These are phyloP conservation scores for Orthosia gothica DNA, from an alignment of 2,888 invertebrate species.

Conservation along the genomic window DNA sequence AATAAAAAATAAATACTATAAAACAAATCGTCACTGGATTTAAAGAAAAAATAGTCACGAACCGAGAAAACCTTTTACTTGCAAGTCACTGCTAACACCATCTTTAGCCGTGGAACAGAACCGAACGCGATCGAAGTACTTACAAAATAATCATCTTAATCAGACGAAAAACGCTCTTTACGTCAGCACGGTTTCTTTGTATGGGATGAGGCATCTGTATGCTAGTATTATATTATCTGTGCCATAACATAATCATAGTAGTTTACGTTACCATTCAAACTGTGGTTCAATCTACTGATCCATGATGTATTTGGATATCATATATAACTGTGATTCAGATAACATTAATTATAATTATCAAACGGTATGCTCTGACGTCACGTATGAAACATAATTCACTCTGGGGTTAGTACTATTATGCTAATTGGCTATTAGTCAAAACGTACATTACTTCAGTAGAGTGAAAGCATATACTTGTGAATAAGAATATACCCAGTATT, in stretches of 20 bases:
- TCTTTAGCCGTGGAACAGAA: too few species aligned
- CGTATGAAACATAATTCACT: constrained; percentile 48
- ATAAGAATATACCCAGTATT: background rate
- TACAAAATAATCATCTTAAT: too few species aligned
- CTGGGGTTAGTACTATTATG: constrained; percentile 49
- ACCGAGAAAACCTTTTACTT: too few species aligned
- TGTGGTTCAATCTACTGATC: constrained; percentile 20
- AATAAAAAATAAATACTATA: too few species aligned
- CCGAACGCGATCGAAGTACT: too few species aligned
- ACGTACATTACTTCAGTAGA: constrained; percentile 43
- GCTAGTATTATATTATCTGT: too few species aligned
- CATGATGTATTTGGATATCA: constrained; percentile 25
- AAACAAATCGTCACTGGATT: too few species aligned
- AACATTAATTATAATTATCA: constrained; percentile 17
- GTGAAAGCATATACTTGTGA: constrained; percentile 27
- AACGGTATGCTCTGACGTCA: constrained; percentile 37
- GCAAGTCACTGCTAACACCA: too few species aligned
- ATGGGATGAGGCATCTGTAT: too few species aligned
- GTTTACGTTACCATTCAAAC: background rate
- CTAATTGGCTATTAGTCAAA: constrained; percentile 68
- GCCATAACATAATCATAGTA: background rate
- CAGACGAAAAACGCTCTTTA: too few species aligned
- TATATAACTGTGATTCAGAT: constrained; percentile 7
- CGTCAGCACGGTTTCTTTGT: too few species aligned
- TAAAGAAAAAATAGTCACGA: too few species aligned